phyloP scores from a whole-genome alignment of 2,113 vertebrate species.

The Brienomyrus brachyistius region DNA sequence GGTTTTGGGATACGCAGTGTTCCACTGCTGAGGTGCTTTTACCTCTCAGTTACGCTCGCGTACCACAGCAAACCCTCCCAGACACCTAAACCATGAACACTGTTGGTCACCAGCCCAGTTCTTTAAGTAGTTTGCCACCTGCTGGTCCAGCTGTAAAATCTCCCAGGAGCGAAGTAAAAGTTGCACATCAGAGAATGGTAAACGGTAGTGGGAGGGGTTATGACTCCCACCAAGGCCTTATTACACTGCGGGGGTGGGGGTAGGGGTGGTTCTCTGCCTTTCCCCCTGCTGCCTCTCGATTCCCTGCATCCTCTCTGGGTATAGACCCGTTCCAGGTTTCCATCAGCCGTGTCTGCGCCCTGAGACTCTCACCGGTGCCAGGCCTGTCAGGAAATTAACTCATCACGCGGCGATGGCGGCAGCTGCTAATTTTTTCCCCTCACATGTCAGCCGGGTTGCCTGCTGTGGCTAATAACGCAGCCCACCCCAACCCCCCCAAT shows the following conservation, averaged over 20 bases:
- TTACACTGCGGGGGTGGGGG: neutral
- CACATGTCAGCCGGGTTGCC: constrained; percentile 86
- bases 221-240: constrained; percentile 11
- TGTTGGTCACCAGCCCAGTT: neutral
- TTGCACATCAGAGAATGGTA: neutral
- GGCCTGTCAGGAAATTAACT: constrained; percentile 98
- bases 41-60: neutral
- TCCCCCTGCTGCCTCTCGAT: constrained; percentile 34
- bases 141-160: neutral
- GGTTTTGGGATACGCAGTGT: too few relatives aligned
- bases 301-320: constrained; percentile 70
- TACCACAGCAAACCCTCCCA: neutral
- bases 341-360: constrained; percentile 64
- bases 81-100: neutral
- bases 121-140: constrained; percentile 7
- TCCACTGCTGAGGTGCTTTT: neutral
- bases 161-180: neutral
- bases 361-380: constrained; percentile 76
- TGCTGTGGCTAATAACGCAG: constrained; percentile 83
- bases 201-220: neutral
- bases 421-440: constrained; percentile 97
- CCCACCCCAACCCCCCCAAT: constrained; percentile 82
- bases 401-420: constrained; percentile 82
- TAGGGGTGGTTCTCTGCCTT: neutral
- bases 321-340: constrained; percentile 78